phyloP scores from a whole-genome alignment of 2,797 vertebrate species.

The Peromyscus aztecus region DNA sequence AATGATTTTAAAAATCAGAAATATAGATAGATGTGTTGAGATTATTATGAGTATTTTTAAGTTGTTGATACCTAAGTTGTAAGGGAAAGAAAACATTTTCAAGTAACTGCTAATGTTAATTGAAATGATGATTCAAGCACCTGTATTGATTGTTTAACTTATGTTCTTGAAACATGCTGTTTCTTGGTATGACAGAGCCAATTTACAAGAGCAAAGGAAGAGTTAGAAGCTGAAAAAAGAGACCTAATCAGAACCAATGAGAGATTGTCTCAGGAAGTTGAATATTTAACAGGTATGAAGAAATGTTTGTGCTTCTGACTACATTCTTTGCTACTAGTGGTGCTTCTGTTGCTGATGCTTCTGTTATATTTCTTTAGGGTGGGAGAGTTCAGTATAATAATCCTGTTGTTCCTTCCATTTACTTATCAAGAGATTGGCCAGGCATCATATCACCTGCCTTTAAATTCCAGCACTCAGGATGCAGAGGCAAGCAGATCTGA shows the following conservation, averaged over 20 bases:
- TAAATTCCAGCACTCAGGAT: neutral
- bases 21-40: neutral
- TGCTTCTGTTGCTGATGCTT: neutral
- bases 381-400: neutral
- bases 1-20: constrained; percentile 19
- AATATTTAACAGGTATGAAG: constrained; percentile 94
- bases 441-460: neutral
- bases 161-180: constrained; percentile 61
- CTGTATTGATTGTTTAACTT: neutral
- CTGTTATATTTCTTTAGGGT: neutral
- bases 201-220: constrained; percentile 94
- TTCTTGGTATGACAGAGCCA: constrained; percentile 87
- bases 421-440: neutral
- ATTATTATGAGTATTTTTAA: constrained; percentile 3
- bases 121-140: constrained; percentile 32
- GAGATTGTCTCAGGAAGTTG: constrained; percentile 93
- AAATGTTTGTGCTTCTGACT: neutral
- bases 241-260: constrained; percentile 96
- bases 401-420: neutral
- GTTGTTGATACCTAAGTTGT: neutral
- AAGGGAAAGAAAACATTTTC: constrained; percentile 42
- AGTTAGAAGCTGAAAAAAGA: constrained; percentile 96
- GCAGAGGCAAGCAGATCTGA: neutral
- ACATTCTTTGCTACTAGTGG: neutral
- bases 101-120: constrained; percentile 10